phyloP scores from a whole-genome alignment of 2,797 vertebrate genomes.

The Amblyopsis hoosieri region DNA sequence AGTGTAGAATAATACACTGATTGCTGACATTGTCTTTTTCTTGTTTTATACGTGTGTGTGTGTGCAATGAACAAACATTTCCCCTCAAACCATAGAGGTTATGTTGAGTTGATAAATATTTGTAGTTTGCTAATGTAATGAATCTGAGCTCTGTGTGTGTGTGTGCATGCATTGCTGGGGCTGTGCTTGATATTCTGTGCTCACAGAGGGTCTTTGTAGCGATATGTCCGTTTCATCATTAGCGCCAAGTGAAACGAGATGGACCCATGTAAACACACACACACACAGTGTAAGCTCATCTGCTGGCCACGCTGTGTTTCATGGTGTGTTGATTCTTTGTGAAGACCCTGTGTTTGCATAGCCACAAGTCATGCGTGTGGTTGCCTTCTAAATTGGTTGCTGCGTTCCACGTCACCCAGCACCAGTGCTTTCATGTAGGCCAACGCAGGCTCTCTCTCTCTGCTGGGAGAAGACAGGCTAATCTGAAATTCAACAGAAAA shows the following conservation, averaged over 20 bases:
- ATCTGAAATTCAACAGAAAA: conserved; percentile 40
- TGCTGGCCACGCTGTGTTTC: conserved; percentile 14
- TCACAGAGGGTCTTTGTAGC: conserved; percentile 66
- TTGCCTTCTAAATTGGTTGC: conserved; percentile 28
- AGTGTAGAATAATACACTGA: too few relatives aligned
- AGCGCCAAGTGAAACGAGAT: conserved; percentile 63
- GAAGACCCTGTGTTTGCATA: conserved; percentile 46
- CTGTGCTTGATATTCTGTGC: conserved; percentile 69
- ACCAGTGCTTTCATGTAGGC: conserved; percentile 33
- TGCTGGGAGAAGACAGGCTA: conserved; percentile 47
- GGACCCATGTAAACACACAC: conserved; percentile 45
- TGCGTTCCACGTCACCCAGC: conserved; percentile 31
- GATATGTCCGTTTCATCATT: conserved; percentile 59
- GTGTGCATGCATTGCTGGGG: conserved; percentile 1
- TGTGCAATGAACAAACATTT: conserved; percentile 40
- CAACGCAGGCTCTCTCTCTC: conserved; percentile 32
- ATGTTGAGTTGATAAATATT: conserved; percentile 80
- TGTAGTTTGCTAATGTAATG: conserved; percentile 79
- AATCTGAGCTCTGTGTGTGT: conserved; percentile 48
- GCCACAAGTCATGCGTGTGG: conserved; percentile 32
- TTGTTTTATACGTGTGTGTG: conserved; percentile 15
- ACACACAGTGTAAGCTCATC: conserved; percentile 31
- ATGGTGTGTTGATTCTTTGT: conserved; percentile 12
- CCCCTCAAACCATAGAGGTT: conserved; percentile 72
- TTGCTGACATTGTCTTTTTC: too few relatives aligned